Percentiles rank a stretch among this genome's conserved stretches.
phyloP scores from a whole-genome alignment of 2,797 vertebrate species.

The Crax fasciolata region DNA sequence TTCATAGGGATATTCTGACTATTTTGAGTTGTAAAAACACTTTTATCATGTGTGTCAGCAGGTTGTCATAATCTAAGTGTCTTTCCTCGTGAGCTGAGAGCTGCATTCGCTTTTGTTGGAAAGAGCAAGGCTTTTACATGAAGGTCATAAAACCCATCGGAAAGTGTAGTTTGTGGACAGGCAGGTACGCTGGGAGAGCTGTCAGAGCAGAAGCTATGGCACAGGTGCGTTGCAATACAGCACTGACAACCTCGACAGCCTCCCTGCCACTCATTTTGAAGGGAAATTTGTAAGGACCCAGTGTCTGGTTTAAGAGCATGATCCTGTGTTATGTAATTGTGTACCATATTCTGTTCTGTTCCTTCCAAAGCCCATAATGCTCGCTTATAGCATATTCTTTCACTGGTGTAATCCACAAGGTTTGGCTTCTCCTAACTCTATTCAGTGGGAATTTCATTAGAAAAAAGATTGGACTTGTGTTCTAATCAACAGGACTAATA shows the following conservation, averaged over 20 bases:
- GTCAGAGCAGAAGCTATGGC: background rate
- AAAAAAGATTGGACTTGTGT: background rate
- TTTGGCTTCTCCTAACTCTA: slow-evolving; percentile 12
- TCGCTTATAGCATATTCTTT: background rate
- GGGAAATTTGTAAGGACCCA: background rate
- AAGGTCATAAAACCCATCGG: background rate
- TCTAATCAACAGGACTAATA: slow-evolving; percentile 11
- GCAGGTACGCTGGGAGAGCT: background rate
- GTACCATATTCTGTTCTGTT: background rate
- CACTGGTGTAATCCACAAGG: background rate
- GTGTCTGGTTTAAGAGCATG: background rate
- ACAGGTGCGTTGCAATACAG: background rate
- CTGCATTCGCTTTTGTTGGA: slow-evolving; percentile 33
- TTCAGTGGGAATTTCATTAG: slow-evolving; percentile 24
- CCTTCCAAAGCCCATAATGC: background rate
- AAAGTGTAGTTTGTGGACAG: background rate
- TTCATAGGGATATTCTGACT: slow-evolving; percentile 52
- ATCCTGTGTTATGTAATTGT: slow-evolving; percentile 1
- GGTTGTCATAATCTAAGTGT: slow-evolving; percentile 40
- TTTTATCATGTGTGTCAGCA: slow-evolving; percentile 47
- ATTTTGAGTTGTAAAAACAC: slow-evolving; percentile 21
- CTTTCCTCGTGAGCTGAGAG: background rate
- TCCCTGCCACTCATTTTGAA: background rate
- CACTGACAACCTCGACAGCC: background rate
- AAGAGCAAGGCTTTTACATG: background rate